A percentile compares a stretch with the other conserved stretches of the same genome.
These are phyloP conservation scores for Macrophya annulata DNA, from an alignment of 2,888 invertebrate species.

Conservation along the genomic window DNA sequence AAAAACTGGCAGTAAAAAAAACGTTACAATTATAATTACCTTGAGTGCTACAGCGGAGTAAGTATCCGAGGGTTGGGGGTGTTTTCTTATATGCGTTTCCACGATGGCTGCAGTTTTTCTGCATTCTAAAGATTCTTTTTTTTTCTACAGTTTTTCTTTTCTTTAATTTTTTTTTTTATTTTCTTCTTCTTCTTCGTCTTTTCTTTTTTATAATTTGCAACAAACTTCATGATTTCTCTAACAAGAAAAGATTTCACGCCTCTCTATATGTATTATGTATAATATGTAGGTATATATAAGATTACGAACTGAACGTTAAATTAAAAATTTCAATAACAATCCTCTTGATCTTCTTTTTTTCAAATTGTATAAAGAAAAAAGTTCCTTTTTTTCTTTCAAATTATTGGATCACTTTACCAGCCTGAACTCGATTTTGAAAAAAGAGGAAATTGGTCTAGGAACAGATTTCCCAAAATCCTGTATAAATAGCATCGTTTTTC, in stretches of 20 bases:
- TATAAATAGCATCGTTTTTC: neutral
- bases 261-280: neutral
- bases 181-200: neutral
- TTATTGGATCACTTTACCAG: too few species aligned
- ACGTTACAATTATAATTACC: constrained; percentile 18
- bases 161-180: neutral
- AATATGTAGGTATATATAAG: neutral
- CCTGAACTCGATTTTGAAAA: too few species aligned
- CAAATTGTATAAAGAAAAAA: too few species aligned
- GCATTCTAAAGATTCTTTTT: neutral
- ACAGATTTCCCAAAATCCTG: too few species aligned
- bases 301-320: neutral
- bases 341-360: neutral
- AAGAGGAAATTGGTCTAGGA: neutral
- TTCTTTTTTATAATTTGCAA: neutral
- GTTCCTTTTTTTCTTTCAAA: neutral
- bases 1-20: neutral
- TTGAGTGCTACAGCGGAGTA: neutral
- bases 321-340: neutral
- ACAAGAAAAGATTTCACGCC: constrained; percentile 4
- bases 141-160: neutral
- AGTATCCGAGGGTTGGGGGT: neutral
- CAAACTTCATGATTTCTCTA: neutral
- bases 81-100: neutral
- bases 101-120: constrained; percentile 10